phyloP scores from a whole-genome alignment of 1,140 invertebrate species.

The Platyscapa corneri region DNA sequence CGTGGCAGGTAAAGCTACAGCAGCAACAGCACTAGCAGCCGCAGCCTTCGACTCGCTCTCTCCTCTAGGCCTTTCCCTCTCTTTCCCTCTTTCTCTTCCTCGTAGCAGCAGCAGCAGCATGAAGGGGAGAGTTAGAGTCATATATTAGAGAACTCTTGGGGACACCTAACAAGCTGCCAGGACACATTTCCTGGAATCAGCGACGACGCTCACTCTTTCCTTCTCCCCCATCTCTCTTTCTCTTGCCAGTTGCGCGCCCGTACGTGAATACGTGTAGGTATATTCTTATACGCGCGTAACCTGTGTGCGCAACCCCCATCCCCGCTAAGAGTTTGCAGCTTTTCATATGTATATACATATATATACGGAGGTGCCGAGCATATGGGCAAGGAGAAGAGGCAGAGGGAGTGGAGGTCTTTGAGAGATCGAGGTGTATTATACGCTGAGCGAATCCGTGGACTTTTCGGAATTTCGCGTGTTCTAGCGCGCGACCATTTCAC shows the following conservation, averaged over 20 bases:
- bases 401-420: not conserved
- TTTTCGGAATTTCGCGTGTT: conserved; percentile 14
- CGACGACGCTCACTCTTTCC: conserved; percentile 38
- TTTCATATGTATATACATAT: not conserved
- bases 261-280: conserved; percentile 1
- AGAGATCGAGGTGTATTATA: not conserved
- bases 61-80: conserved; percentile 17
- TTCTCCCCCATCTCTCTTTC: conserved; percentile 18
- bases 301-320: conserved; percentile 17
- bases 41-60: conserved; percentile 25
- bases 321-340: not conserved
- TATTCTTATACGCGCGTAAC: not conserved
- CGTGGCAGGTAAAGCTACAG: not conserved
- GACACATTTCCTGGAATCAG: conserved; percentile 71
- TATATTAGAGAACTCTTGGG: conserved; percentile 70
- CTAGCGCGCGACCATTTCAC: not conserved
- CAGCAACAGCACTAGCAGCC: conserved; percentile 12
- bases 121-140: conserved; percentile 59
- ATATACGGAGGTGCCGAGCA: not conserved
- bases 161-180: conserved; percentile 71
- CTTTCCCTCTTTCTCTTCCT: conserved; percentile 26
- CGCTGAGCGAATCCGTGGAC: not conserved
- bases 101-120: not conserved
- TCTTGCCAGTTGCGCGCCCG: not conserved
- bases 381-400: not conserved